Conservation (phyloP, 2,797 vertebrate genomes). For the Hapalemur alaotrensis region DNA sequence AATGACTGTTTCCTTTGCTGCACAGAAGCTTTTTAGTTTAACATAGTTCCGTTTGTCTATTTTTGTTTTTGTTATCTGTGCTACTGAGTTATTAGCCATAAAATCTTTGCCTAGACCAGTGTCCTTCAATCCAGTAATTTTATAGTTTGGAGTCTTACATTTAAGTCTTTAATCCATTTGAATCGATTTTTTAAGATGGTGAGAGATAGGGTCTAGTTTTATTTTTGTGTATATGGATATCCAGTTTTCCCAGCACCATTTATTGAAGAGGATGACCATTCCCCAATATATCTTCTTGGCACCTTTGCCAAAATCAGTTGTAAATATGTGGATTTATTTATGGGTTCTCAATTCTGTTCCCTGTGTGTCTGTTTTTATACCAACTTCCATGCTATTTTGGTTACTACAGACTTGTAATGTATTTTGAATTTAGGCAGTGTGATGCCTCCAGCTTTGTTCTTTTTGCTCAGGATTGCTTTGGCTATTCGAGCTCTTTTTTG, state of each 20-base stretch:
- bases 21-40: neutral
- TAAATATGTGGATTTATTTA: neutral
- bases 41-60: neutral
- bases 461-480: neutral
- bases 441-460: neutral
- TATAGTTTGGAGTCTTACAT: neutral
- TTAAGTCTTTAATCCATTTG: neutral
- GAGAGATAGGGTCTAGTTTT: neutral
- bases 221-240: neutral
- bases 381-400: neutral
- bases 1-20: neutral
- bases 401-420: neutral
- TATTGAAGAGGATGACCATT: neutral
- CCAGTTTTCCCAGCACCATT: neutral
- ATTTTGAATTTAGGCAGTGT: neutral
- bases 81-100: neutral
- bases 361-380: neutral
- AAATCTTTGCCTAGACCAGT: neutral
- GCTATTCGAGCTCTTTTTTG: neutral
- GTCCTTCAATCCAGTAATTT: no score
- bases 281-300: neutral
- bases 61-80: neutral
- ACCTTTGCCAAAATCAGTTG: neutral
- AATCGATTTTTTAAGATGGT: neutral
- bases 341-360: neutral